Conservation (phyloP, 2,888 invertebrate species). For the Liopterus haemorrhoidalis region DNA sequence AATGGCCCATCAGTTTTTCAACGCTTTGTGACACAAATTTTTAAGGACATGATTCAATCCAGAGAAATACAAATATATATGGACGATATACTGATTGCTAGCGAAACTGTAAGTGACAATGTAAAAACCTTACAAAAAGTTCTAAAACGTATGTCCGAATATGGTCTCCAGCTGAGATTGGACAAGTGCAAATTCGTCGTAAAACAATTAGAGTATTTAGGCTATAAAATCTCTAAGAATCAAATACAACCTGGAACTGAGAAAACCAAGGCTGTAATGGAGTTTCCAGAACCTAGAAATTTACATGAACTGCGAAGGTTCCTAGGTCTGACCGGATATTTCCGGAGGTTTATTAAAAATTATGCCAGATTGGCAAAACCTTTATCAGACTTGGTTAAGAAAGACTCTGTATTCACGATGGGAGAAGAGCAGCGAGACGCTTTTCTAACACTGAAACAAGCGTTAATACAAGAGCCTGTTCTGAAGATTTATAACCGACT, state of each 20-base stretch:
- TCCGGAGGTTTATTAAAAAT: conserved; percentile 1
- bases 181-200: conserved; percentile 3
- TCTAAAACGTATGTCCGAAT: not conserved
- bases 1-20: conserved; percentile 36
- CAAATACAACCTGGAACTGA: not conserved
- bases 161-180: not conserved
- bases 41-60: conserved; percentile 16
- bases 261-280: not conserved
- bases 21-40: conserved; percentile 28
- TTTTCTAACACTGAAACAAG: not conserved
- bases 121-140: conserved; percentile 16
- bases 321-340: conserved; percentile 7
- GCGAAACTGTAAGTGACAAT: conserved; percentile 33
- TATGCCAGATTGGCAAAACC: not conserved
- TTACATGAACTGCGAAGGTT: conserved; percentile 28
- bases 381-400: conserved; percentile 26
- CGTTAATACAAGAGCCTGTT: conserved; percentile 16
- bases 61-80: conserved; percentile 5
- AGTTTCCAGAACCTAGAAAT: conserved; percentile 20
- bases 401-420: not conserved
- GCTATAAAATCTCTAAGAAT: not conserved
- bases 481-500: conserved; percentile 20
- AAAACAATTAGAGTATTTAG: not conserved
- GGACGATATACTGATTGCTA: not conserved
- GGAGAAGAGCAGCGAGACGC: not conserved